Percentiles rank a stretch among this genome's conserved stretches.
Evolutionary conservation across 2,113 vertebrate species (phyloP).

Genomic region (Macrotis lagotis): DNA sequence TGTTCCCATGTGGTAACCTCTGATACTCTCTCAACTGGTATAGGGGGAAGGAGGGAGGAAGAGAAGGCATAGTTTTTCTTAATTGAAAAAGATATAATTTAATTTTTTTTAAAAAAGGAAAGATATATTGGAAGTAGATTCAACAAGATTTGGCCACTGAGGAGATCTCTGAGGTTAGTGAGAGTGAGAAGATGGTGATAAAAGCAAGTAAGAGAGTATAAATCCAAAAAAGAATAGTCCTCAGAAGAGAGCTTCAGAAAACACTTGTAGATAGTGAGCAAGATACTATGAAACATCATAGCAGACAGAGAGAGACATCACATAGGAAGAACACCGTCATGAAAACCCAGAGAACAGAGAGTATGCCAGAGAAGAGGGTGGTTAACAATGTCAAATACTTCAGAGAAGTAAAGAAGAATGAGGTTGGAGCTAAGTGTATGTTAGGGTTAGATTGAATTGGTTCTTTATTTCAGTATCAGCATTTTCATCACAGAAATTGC

Average conservation of each 20-base stretch:
- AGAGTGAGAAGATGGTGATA: neutral
- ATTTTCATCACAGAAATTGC: neutral
- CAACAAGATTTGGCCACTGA: neutral
- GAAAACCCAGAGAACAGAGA: neutral
- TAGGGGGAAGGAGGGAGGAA: neutral
- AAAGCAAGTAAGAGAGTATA: neutral
- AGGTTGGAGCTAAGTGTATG: neutral
- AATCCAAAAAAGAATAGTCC: neutral
- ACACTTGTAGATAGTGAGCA: neutral
- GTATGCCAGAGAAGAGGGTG: neutral
- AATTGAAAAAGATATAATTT: neutral
- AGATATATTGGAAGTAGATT: neutral
- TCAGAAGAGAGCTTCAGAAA: neutral
- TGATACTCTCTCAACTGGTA: neutral
- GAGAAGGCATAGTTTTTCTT: neutral
- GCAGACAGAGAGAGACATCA: neutral
- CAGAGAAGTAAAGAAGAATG: neutral
- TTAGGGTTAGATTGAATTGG: neutral
- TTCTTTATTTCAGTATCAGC: neutral
- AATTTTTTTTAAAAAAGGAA: neutral
- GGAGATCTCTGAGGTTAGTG: neutral
- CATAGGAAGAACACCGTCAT: too few relatives aligned
- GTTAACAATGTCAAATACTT: neutral
- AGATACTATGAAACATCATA: neutral
- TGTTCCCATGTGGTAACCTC: too few relatives aligned